Base-by-base conservation (phyloP, 2,888 invertebrate species). In the Drosophila demipolita region DNA sequence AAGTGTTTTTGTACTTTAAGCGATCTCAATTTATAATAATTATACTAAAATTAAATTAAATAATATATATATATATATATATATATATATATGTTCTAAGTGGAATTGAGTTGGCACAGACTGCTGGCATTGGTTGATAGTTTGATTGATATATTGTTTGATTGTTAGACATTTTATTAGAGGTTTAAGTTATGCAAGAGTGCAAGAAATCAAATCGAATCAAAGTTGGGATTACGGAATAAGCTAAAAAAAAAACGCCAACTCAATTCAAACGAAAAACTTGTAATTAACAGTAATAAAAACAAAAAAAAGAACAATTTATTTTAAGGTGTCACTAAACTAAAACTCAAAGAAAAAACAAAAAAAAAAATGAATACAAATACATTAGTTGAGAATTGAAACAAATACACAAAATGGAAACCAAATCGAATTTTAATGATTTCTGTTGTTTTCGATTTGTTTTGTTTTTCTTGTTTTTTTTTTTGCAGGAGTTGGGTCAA, bases 301-400 rank as follows among this genome's bases (percentile, higher is more conserved):
- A 71, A 64, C 53, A 64, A 52, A 68, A 66, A n/a, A 52, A 77
- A 60, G 49, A 74, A 74, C 70, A 80, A 68, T 78, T 65, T 82
- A 88, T 66, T 88, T 83, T 86, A 86, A 80, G 80, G 78, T 83
- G 82, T 88, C 88, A 83, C 82, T 75, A 83, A 87, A 84, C 80
- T 87, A 84, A 82, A 74, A 75, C 78, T 80, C 66, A 49, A 74
- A 70, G 33, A 73, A 76, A 70, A 73, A 23, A 23, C 1, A 23
- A 23, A 23, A 23, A 23, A 1, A 23, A 23, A 73, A 65, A 69
- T 62, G 73, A 72, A 72, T 77, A 83, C 72, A 81, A 87, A 87
- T 87, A 84, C 87, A 87, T 87, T 87, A 87, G 89, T 89, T 89
- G 89, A 89, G 81, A 89, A 89, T 89, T 87, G 79, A 89, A 89